A percentile compares a stretch with the other conserved stretches of the same genome.
These are phyloP conservation scores for Cardinalis cardinalis DNA, from an alignment of 2,113 vertebrate genomes.

Conservation along the genomic window DNA sequence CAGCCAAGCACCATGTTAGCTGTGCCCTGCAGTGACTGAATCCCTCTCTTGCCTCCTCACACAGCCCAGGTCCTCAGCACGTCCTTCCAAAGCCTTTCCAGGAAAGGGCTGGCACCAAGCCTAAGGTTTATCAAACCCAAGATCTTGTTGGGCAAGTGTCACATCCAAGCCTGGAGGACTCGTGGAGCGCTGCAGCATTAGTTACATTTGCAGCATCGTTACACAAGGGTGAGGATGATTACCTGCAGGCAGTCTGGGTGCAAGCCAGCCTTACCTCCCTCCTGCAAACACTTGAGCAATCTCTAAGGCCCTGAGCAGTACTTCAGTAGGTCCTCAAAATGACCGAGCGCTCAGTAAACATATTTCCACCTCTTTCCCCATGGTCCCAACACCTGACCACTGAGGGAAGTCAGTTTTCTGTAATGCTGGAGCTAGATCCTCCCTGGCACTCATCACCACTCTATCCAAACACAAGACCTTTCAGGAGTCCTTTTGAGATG, in stretches of 20 bases:
- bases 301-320: not conserved
- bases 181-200: not conserved
- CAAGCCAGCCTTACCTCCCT: not conserved
- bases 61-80: not conserved
- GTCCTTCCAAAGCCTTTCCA: not conserved
- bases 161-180: not conserved
- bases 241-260: not conserved
- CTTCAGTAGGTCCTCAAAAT: not conserved
- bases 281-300: not conserved
- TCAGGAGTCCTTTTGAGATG: not conserved
- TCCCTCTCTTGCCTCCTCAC: not conserved
- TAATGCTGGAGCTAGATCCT: not conserved
- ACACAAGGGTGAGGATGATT: not conserved
- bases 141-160: not conserved
- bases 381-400: not conserved
- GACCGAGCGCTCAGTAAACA: not conserved
- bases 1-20: not conserved
- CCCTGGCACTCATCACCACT: not conserved
- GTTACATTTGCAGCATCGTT: not conserved
- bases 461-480: not conserved
- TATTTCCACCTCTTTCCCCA: not conserved
- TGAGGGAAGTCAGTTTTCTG: not conserved
- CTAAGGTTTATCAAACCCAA: not conserved
- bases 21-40: not conserved
- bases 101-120: not conserved